Evolutionary conservation across 2,113 vertebrate genomes (phyloP), one percentile per base, ranked within the genome.

Genomic region (Amphilophus citrinellus): DNA sequence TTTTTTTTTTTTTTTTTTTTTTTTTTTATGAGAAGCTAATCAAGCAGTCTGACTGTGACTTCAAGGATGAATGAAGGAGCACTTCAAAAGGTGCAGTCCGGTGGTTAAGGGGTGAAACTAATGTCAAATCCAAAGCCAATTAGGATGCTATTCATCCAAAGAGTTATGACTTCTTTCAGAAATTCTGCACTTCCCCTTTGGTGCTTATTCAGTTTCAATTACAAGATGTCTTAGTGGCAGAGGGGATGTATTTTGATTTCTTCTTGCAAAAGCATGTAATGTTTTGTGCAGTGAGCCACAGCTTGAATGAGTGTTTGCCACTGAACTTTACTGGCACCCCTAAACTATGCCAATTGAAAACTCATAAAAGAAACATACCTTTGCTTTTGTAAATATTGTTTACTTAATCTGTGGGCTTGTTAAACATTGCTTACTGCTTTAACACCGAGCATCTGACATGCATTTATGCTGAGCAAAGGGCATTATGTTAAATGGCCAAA

Each of bases 51-150:
- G 20, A 79, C 18, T 22, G 27, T n/a, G 35, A 57, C 24, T 63
- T 44, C 35, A n/a, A 32, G 32, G 59, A 53, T 65, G 57, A 68
- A 39, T 83, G 56, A 80, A 82, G 56, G 44, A 86, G 61, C 58
- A 20, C 57, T 92, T 86, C 32, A 68, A 53, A 44, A 27, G 66
- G 44, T 53, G 6, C 32, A 27, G 17, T 78, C 76, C 60, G 44
- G 24, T 39, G 39, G 47, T 81, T 59, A 61, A 50, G 44, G 17
- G 65, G 57, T 20, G 7, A 79, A 63, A 77, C 76, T 18, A 44
- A 35, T 44, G 30, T 77, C 79, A 76, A 82, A 63, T 84, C 32
- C 80, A 82, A 39, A 82, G 58, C 61, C 59, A 85, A 84, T 87
- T 80, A 89, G 42, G 18, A 77, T 20, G 57, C 22, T 76, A 66